Base-by-base conservation (phyloP, 2,113 vertebrate genomes). In the Crotalus horridus region DNA sequence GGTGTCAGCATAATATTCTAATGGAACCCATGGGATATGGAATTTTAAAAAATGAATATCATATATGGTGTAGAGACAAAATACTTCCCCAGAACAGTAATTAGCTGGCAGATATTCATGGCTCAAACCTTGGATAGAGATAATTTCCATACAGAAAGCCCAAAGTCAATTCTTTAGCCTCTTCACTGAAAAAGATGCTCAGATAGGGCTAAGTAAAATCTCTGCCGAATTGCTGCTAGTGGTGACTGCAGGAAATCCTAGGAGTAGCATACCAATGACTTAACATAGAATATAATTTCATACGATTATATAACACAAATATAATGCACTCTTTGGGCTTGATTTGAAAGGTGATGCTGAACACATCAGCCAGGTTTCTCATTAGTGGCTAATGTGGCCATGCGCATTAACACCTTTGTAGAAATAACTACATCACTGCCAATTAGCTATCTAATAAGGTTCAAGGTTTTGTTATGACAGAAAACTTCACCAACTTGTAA, bases 1-100 rank as follows among this genome's bases (percentile, higher is more conserved):
- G n/a, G 46, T 90, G 88, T 93, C 92, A 86, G 43, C 54, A 55
- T 85, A 89, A 93, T 61, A 86, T 20, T 51, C 29, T 23, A 61
- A 48, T 93, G 92, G 59, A 86, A 81, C 17, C 29, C 8, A 51
- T 90, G 55, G 69, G 46, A 86, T n/a, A 48, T 1, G 21, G 17
- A 24, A 46, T 92, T 64, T 29, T 2, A 9, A 59, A 85, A 23
- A 85, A 54, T n/a, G 5, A 51, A 90, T 10, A 29, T 7, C 9
- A 3, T 6, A 39, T 13, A 7, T 20, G 20, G 51, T 23, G 20
- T 6, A 2, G 10, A 9, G 55, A 86, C 26, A 89, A 5, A 15
- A 12, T 6, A 26, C 89, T 86, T 93, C 55, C 56, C 48, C 21
- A 39, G 51, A 53, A 59, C 29, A 59, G 51, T 61, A 51, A 53